A percentile compares a stretch with the other conserved stretches of the same genome.
phyloP scores from a whole-genome alignment of 2,888 invertebrate genomes.

The Ferdinandea cuprea region DNA sequence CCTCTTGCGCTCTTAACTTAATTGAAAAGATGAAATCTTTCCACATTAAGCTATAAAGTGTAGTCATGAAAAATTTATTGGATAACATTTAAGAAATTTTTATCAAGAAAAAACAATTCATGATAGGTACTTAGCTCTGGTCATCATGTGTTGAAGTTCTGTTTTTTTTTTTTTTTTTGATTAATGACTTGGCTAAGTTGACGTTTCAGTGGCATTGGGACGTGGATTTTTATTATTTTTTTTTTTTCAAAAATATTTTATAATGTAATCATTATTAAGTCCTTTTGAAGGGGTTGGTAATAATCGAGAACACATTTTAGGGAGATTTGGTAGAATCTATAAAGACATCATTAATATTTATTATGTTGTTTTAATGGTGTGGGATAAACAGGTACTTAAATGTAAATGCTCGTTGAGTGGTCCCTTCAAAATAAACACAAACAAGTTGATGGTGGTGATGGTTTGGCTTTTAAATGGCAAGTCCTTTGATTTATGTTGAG shows the following conservation, averaged over 20 bases:
- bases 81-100: background rate
- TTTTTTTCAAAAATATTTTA: background rate
- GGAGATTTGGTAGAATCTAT: background rate
- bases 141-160: background rate
- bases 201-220: background rate
- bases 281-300: background rate
- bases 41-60: constrained; percentile 1
- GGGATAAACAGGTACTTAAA: background rate
- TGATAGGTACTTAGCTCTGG: too few relatives aligned
- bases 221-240: too few relatives aligned
- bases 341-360: background rate
- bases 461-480: background rate
- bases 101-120: background rate
- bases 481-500: background rate
- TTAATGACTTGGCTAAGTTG: constrained; percentile 1
- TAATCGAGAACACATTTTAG: background rate
- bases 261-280: background rate
- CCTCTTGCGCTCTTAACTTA: background rate
- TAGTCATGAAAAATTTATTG: constrained; percentile 6
- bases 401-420: background rate
- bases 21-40: constrained; percentile 8
- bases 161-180: too few relatives aligned
- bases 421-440: background rate
- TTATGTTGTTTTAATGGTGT: background rate
- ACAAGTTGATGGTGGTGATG: background rate